phyloP scores from a whole-genome alignment of 2,888 invertebrate genomes.

The Dynastes tityus region DNA sequence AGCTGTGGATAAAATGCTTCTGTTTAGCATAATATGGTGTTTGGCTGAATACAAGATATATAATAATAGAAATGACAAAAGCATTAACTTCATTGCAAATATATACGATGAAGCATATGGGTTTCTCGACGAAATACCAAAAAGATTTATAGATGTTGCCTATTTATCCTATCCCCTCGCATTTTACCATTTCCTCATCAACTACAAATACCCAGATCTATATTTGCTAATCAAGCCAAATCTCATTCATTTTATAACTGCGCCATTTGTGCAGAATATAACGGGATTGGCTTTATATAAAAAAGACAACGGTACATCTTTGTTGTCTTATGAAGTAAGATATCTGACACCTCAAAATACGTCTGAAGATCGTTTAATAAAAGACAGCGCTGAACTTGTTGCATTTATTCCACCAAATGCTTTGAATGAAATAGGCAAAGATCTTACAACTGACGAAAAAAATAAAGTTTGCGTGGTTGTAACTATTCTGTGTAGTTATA shows the following conservation, averaged over 20 bases:
- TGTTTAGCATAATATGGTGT: constrained; percentile 11
- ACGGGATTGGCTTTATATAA: constrained; percentile 2
- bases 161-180: constrained; percentile 1
- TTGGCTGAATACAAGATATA: neutral
- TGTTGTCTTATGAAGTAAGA: constrained; percentile 5
- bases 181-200: neutral
- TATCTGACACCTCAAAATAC: constrained; percentile 11
- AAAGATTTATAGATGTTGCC: neutral
- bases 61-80: neutral
- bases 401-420: neutral
- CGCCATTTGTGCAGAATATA: constrained; percentile 1
- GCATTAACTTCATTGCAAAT: neutral
- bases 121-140: neutral
- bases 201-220: neutral
- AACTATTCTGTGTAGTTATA: neutral
- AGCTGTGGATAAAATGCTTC: constrained; percentile 7
- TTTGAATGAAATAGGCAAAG: neutral
- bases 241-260: constrained; percentile 1
- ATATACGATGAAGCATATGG: constrained; percentile 1
- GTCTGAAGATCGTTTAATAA: neutral
- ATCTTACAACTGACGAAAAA: neutral
- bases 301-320: neutral
- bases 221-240: constrained; percentile 20
- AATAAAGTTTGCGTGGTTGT: neutral
- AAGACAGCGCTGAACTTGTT: neutral